Conservation (phyloP, 2,888 invertebrate genomes). For the Pammene aurita region DNA sequence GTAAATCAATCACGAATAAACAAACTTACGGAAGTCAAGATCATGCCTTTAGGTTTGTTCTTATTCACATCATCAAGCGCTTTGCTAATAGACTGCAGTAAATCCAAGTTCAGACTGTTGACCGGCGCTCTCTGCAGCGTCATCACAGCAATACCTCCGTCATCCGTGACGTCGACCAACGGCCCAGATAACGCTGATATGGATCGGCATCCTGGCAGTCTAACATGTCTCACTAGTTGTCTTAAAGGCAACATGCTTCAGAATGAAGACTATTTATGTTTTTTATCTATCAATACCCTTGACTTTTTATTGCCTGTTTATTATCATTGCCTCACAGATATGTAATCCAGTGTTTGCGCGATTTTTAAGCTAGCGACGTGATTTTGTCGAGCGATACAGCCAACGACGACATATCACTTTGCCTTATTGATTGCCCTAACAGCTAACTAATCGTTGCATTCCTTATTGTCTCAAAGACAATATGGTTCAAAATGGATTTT, state of each 20-base stretch:
- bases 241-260: constrained; percentile 68
- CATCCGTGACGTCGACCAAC: constrained; percentile 84
- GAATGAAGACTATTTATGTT: constrained; percentile 1
- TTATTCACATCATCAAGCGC: constrained; percentile 86
- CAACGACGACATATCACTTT: no score
- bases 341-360: no score
- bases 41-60: constrained; percentile 87
- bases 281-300: background rate
- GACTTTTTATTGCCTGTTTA: background rate
- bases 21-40: constrained; percentile 89
- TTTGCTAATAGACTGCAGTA: constrained; percentile 85
- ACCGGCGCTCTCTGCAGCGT: constrained; percentile 91
- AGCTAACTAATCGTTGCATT: no score
- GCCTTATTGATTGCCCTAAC: no score
- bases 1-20: background rate
- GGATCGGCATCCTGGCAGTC: constrained; percentile 56
- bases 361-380: no score
- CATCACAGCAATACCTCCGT: constrained; percentile 88
- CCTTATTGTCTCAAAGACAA: no score
- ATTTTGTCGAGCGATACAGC: no score
- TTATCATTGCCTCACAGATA: background rate
- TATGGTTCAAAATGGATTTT: no score
- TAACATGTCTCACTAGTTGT: constrained; percentile 55
- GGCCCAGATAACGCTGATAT: constrained; percentile 68
- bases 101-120: constrained; percentile 90